Base-by-base conservation (phyloP, 2,888 invertebrate species). In the Reticulitermes lucifugus region DNA sequence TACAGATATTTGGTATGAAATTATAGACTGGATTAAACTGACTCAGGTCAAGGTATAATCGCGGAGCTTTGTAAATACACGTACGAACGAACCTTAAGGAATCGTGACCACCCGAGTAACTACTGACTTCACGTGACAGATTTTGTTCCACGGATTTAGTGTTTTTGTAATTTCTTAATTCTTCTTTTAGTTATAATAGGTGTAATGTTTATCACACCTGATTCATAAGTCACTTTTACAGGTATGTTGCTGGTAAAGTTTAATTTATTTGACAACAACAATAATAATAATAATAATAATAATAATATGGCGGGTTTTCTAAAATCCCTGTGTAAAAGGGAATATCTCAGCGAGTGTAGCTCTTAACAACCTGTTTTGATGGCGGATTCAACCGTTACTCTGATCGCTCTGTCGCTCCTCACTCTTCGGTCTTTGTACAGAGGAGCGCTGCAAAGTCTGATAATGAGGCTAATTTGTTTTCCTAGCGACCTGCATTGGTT, bases 401-500 rank as follows among this genome's bases (percentile, higher is more conserved):
- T 60, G 14, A 21, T 60, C 25, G 18, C 14, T 55, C 2, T 55
- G 18, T 55, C 55, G 14, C 55, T 25, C 25, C 65, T n/a, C 65
- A 65, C 25, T n/a, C 65, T 25, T 65, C 65, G 55, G 14, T 18
- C n/a, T 65, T n/a, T 65, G 65, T 65, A 25, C 65, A 65, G 65
- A 65, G 25, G 2, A 65, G 65, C 65, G n/a, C 65, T 65, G 65
- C 65, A n/a, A 65, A 65, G 65, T 65, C 65, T 65, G 25, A 65
- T 65, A 65, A 65, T 65, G n/a, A 65, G 25, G 65, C 65, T 65
- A 65, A 65, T 65, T 65, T 65, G 65, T 65, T 65, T 65, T 65
- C 65, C 65, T 65, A n/a, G 65, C 25, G 25, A 65, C 65, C 65
- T 5, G n/a, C 60, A 65, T 12, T 9, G n/a, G 12, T 25, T 65